Conservation (phyloP, 2,888 invertebrate genomes). For the Willowsia nigromaculata region DNA sequence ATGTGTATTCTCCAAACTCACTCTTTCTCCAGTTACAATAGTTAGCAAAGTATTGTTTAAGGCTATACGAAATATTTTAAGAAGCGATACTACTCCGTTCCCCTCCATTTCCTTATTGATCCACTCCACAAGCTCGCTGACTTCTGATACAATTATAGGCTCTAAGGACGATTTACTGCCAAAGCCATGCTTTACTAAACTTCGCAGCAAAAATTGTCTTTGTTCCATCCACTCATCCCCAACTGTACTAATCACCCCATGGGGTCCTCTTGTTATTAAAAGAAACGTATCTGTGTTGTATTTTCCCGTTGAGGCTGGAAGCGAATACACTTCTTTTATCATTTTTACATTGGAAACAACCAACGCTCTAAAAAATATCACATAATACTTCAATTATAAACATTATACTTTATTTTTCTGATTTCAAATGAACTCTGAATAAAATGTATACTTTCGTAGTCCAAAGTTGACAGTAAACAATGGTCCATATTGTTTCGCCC, state of each 20-base stretch:
- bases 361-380: background rate
- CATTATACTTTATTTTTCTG: too few species aligned
- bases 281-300: slow-evolving; percentile 23
- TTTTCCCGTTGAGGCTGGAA: slow-evolving; percentile 25
- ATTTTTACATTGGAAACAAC: slow-evolving; percentile 8
- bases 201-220: background rate
- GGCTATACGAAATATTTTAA: background rate
- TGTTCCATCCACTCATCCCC: background rate
- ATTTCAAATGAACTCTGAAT: too few species aligned
- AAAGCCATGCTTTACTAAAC: slow-evolving; percentile 10
- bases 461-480: slow-evolving; percentile 33
- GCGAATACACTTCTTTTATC: background rate
- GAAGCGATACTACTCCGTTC: background rate
- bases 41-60: background rate
- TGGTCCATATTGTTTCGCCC: slow-evolving; percentile 7
- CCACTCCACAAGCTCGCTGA: background rate
- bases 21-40: background rate
- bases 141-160: background rate
- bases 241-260: slow-evolving; percentile 22
- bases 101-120: background rate
- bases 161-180: background rate
- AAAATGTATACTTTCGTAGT: background rate
- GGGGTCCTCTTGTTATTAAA: background rate
- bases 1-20: background rate
- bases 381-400: background rate